Percentiles rank a stretch among this genome's conserved stretches.
These are phyloP conservation scores for Eublepharis macularius DNA, from an alignment of 2,113 vertebrate species.

Conservation along the genomic window DNA sequence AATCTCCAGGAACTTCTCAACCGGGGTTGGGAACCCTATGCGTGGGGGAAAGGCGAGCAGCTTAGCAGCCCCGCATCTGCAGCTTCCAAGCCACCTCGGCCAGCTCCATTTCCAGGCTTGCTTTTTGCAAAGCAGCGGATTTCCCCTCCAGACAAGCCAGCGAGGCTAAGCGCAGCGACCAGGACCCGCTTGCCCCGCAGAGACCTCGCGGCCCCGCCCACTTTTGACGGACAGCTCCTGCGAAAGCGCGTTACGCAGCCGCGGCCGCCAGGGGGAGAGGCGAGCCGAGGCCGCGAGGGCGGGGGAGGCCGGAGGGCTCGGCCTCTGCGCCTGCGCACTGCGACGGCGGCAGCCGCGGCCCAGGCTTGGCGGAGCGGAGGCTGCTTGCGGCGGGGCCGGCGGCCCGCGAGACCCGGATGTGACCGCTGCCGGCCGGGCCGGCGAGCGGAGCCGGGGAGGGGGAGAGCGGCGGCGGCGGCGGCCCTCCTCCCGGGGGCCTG, in stretches of 20 bases:
- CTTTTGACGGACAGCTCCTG: not conserved
- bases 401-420: constrained; percentile 8
- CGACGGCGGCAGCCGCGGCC: not conserved
- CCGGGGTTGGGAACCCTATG: too few species aligned
- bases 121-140: too few species aligned
- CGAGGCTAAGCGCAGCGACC: too few species aligned
- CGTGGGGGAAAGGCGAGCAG: too few species aligned
- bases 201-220: not conserved
- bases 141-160: too few species aligned
- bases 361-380: constrained; percentile 32
- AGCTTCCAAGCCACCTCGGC: too few species aligned
- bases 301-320: too few species aligned
- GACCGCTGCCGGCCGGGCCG: constrained; percentile 12
- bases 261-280: not conserved
- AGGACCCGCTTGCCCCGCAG: not conserved
- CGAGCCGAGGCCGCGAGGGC: not conserved
- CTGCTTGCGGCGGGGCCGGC: not conserved
- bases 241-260: not conserved
- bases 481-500: constrained; percentile 21
- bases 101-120: too few species aligned
- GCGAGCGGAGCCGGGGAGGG: constrained; percentile 31
- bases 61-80: too few species aligned
- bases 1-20: too few species aligned
- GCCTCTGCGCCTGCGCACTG: not conserved
- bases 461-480: constrained; percentile 38